These are phyloP conservation scores for Vespertilio murinus DNA, from an alignment of 2,797 vertebrate species.

Conservation along the genomic window DNA sequence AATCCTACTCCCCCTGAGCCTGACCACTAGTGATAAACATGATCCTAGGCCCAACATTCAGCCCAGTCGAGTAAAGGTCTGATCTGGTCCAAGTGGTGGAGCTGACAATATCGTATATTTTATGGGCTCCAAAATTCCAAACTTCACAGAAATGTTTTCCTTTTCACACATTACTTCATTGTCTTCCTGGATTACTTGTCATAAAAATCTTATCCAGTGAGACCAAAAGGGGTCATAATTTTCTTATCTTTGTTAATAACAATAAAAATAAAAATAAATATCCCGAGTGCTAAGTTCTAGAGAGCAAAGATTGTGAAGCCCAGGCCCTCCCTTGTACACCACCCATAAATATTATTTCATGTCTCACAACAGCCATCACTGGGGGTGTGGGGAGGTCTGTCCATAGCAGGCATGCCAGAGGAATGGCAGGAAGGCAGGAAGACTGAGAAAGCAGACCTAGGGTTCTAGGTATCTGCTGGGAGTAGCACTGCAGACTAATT, in stretches of 20 bases:
- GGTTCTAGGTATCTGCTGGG: not conserved
- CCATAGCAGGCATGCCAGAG: not conserved
- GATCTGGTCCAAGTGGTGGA: not conserved
- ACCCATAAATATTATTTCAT: not conserved
- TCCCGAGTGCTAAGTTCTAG: not conserved
- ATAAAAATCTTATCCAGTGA: not conserved
- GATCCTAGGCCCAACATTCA: not conserved
- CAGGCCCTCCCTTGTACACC: not conserved
- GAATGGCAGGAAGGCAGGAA: not conserved
- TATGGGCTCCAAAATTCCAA: not conserved
- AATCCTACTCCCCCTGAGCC: not conserved
- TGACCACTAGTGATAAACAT: not conserved
- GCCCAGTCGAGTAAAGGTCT: not conserved
- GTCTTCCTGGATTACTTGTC: not conserved
- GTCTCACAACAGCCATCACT: not conserved
- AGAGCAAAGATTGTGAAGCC: not conserved
- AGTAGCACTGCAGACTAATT: not conserved
- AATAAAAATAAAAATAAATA: not conserved
- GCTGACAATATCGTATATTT: not conserved
- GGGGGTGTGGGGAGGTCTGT: not conserved
- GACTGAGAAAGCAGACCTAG: not conserved
- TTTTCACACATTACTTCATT: not conserved
- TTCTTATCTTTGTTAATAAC: not conserved
- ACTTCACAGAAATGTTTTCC: not conserved
- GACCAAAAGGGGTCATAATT: not conserved